Conservation (phyloP, 2,797 vertebrate genomes). For the Siniperca undulata region DNA sequence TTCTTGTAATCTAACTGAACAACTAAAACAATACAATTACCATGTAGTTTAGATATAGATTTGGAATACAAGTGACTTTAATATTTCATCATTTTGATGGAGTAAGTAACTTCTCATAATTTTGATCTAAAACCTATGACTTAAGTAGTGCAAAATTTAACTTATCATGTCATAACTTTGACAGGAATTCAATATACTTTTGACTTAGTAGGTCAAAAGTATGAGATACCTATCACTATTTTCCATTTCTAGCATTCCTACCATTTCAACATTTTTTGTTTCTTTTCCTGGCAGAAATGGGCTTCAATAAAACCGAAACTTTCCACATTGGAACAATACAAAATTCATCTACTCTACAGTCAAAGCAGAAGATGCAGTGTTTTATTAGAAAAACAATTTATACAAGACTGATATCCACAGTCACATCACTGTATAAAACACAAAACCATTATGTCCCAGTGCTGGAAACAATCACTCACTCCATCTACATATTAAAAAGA, state of each 20-base stretch:
- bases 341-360: not conserved
- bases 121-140: not conserved
- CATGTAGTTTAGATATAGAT: too few species aligned
- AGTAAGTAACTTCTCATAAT: too few species aligned
- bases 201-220: not conserved
- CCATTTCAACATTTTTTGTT: not conserved
- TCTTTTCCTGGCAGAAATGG: not conserved
- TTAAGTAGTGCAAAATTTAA: not conserved
- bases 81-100: too few species aligned
- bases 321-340: not conserved
- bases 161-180: not conserved
- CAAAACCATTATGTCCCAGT: constrained; percentile 19
- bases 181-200: not conserved
- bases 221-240: not conserved
- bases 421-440: constrained; percentile 52
- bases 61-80: too few species aligned
- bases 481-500: not conserved
- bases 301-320: not conserved
- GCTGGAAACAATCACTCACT: not conserved
- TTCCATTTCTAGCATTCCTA: not conserved
- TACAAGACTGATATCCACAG: constrained; percentile 28
- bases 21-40: too few species aligned
- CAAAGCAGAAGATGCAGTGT: not conserved
- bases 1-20: too few species aligned
- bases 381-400: constrained; percentile 64